phyloP scores from a whole-genome alignment of 2,113 vertebrate species.

The Chionomys nivalis region DNA sequence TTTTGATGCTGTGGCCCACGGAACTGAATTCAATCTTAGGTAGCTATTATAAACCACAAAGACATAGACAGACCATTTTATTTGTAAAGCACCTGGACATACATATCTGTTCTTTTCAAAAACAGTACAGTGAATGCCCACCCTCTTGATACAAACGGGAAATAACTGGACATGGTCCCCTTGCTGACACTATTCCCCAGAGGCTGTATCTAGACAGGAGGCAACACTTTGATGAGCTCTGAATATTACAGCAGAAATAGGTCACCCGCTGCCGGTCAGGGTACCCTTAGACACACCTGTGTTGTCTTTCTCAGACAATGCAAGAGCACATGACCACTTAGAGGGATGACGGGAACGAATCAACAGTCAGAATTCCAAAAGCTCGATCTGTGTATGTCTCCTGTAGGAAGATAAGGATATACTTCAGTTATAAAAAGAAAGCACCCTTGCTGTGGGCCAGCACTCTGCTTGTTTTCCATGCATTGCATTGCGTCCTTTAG shows the following conservation, averaged over 20 bases:
- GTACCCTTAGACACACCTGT: background rate
- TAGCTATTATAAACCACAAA: conserved; percentile 18
- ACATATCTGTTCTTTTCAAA: conserved; percentile 12
- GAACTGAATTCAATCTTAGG: background rate
- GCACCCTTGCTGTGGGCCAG: background rate
- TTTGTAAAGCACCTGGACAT: background rate
- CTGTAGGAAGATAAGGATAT: background rate
- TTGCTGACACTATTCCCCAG: background rate
- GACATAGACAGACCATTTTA: background rate
- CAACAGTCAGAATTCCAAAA: background rate
- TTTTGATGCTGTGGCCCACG: background rate
- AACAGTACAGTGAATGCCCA: background rate
- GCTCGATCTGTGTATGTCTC: background rate
- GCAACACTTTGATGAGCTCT: background rate
- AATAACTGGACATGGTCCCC: background rate
- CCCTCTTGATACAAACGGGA: background rate
- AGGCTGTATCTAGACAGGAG: background rate
- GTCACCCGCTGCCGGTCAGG: background rate
- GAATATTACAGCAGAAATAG: background rate
- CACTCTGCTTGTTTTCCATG: background rate
- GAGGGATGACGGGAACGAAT: background rate
- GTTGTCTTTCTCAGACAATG: background rate
- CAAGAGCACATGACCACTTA: background rate
- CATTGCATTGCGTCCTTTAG: background rate
- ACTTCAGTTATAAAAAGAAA: background rate